Percentiles rank a stretch among this genome's conserved stretches.
Conservation (phyloP, 1,140 invertebrate genomes). For the Drosophila nigrodunni region DNA sequence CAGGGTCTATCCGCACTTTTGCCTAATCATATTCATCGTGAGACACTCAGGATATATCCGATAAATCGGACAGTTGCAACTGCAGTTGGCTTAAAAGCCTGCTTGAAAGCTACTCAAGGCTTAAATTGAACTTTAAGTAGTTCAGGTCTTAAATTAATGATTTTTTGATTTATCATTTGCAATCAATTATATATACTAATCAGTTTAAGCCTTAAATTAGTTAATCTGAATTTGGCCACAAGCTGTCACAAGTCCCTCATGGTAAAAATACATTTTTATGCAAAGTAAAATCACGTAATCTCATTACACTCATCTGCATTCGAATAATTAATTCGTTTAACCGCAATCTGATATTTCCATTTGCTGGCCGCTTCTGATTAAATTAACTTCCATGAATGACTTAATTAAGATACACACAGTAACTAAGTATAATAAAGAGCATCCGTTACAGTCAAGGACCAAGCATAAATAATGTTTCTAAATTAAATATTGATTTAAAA, state of each 20-base stretch:
- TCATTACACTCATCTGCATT: constrained; percentile 28
- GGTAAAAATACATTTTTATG: not conserved
- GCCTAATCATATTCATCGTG: constrained; percentile 37
- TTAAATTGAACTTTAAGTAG: too few species aligned
- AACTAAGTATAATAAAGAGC: not conserved
- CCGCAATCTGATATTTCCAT: constrained; percentile 37
- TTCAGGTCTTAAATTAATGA: too few species aligned
- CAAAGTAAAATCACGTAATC: not conserved
- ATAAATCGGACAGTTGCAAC: constrained; percentile 3
- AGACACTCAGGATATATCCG: not conserved
- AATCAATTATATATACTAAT: not conserved
- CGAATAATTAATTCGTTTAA: constrained; percentile 60
- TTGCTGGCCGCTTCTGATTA: not conserved
- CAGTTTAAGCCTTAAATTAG: too few species aligned
- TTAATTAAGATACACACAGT: not conserved
- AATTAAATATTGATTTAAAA: constrained; percentile 11
- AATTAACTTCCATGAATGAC: constrained; percentile 20
- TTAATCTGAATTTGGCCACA: too few species aligned
- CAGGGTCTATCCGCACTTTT: constrained; percentile 24
- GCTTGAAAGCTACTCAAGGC: not conserved
- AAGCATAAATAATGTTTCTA: not conserved
- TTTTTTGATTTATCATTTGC: not conserved
- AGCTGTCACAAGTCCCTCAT: too few species aligned
- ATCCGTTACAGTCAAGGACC: not conserved
- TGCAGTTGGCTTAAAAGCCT: constrained; percentile 3